Evolutionary conservation across 2,113 vertebrate genomes (phyloP).

Genomic region (Okapia johnstoni): DNA sequence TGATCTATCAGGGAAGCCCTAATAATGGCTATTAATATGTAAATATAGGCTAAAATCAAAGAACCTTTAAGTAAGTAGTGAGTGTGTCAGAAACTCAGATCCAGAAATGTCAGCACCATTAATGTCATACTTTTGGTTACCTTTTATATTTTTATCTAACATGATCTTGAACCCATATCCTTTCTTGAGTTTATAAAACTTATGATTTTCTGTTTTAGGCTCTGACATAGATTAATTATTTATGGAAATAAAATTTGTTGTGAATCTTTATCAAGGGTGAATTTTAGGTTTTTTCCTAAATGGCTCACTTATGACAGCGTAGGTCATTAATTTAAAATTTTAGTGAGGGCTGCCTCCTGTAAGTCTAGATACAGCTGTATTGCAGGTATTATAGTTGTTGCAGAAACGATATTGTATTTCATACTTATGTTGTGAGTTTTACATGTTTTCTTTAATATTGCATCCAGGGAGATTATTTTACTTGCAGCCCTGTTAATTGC

Average conservation of each 20-base stretch:
- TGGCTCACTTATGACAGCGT: neutral
- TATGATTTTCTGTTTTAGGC: neutral
- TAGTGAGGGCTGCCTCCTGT: neutral
- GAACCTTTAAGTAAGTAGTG: neutral
- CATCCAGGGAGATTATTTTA: neutral
- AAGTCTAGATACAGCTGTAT: neutral
- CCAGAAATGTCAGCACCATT: neutral
- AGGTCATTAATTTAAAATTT: constrained; percentile 21
- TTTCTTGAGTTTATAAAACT: neutral
- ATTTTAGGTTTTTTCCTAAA: neutral
- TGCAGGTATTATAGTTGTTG: neutral
- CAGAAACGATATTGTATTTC: neutral
- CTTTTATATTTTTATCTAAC: constrained; percentile 13
- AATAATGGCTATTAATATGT: neutral
- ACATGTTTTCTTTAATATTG: neutral
- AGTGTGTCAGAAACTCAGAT: neutral
- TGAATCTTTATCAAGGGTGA: neutral
- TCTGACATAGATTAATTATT: neutral
- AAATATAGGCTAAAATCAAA: neutral
- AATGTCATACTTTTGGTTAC: neutral
- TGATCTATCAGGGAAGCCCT: neutral
- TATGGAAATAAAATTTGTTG: neutral
- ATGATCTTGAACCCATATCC: neutral
- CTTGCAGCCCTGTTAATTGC: neutral
- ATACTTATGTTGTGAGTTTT: neutral